Evolutionary conservation across 1,140 invertebrate species (phyloP), one percentile per base, ranked within the genome.

Genomic region (Habropoda laboriosa): DNA sequence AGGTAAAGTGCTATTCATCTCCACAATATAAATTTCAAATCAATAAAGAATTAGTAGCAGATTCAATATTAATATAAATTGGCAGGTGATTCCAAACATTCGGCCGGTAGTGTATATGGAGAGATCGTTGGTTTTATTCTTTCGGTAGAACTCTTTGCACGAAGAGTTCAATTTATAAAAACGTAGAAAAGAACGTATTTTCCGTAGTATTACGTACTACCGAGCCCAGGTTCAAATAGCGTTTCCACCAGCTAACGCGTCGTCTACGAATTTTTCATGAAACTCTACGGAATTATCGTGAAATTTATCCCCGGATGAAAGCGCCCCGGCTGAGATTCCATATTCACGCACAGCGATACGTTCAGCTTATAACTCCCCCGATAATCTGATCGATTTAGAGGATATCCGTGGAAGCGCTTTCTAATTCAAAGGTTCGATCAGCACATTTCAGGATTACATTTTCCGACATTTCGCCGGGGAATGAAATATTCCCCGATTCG

Each of bases 341-440:
- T 30, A 49, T 77, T 60, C 66, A 40, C 53, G 53, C 24, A 24
- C n/a, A 30, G 68, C 47, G 63, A 55, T 38, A n/a, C 53, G 13
- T 16, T 8, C 24, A 7, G 51, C 18, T 58, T 77, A 71, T 60
- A 70, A 77, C 75, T 60, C n/a, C n/a, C 10, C 3, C 27, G 51
- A 71, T 77, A 77, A 77, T 77, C 75, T 40, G 57, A 77, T 77
- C 42, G 75, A 77, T 77, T 60, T 40, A 30, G 18, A n/a, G 66
- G 53, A 71, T 42, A 51, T 71, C 53, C 66, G 55, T 32, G 60
- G n/a, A 60, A 77, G 32, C 75, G 24, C 24, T 30, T 71, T 49
- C 75, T 77, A 71, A 77, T 77, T 71, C 64, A 24, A 51, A n/a
- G n/a, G 18, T 60, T 71, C 75, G 75, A 70, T 77, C 75, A 77